phyloP scores from a whole-genome alignment of 2,888 invertebrate genomes.

The Dermolepida albohirtum region DNA sequence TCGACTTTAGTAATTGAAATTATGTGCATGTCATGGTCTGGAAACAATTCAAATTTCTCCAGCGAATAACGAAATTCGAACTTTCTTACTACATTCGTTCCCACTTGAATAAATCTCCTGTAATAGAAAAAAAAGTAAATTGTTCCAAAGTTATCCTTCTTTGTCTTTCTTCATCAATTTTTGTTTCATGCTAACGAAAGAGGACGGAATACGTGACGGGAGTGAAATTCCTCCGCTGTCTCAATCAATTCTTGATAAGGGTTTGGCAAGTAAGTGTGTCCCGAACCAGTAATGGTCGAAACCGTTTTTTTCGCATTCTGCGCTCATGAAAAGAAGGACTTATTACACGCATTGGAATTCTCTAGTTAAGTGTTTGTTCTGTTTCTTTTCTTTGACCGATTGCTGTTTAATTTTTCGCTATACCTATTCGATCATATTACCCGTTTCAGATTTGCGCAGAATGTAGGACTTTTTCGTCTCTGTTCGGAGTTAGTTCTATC shows the following conservation, averaged over 20 bases:
- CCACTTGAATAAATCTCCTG: not conserved
- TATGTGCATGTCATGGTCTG: no score
- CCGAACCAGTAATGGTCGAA: constrained; percentile 22
- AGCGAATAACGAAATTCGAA: not conserved
- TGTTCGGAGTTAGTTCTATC: no score
- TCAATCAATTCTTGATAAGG: constrained; percentile 29
- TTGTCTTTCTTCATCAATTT: not conserved
- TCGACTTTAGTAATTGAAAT: no score
- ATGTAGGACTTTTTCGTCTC: no score
- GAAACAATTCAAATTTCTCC: no score
- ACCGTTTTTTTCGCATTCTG: constrained; percentile 14
- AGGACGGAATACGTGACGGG: not conserved
- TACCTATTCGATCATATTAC: no score
- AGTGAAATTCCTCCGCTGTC: constrained; percentile 9
- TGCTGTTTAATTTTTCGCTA: no score
- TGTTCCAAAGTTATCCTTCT: constrained; percentile 1
- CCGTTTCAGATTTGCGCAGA: no score
- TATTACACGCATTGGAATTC: constrained; percentile 8
- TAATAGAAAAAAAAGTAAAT: constrained; percentile 19
- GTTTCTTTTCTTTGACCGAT: constrained; percentile 6
- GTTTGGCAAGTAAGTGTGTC: constrained; percentile 24
- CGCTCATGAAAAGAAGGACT: constrained; percentile 12
- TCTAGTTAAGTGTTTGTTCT: constrained; percentile 9
- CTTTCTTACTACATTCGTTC: not conserved
- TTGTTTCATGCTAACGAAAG: not conserved